These are phyloP conservation scores for Parnassius orleans DNA, from an alignment of 2,888 invertebrate species.

Conservation along the genomic window DNA sequence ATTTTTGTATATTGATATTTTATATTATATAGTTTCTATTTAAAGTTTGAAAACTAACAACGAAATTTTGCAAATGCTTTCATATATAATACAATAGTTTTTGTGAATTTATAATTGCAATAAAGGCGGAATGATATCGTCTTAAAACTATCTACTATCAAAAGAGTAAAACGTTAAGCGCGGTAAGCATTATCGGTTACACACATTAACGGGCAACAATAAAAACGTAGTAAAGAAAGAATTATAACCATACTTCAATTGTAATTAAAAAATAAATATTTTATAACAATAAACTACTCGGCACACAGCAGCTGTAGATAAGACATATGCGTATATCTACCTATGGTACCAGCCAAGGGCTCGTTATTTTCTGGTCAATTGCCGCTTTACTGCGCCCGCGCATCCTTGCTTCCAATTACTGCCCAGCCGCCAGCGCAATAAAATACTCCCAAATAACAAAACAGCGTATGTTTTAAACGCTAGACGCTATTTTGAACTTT, in stretches of 20 bases:
- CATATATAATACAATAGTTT: too few relatives aligned
- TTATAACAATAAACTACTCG: constrained; percentile 53
- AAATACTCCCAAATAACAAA: constrained; percentile 44
- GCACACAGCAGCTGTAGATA: constrained; percentile 69
- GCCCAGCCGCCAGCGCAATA: constrained; percentile 76
- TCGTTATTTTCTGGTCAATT: constrained; percentile 81
- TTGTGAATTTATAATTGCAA: not conserved
- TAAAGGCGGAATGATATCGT: not conserved
- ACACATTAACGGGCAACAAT: constrained; percentile 15
- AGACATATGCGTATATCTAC: constrained; percentile 52
- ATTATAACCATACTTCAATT: constrained; percentile 37
- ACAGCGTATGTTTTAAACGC: constrained; percentile 38
- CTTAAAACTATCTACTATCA: not conserved
- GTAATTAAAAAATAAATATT: constrained; percentile 50
- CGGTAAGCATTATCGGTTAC: constrained; percentile 21
- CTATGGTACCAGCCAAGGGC: constrained; percentile 58
- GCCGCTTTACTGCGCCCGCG: constrained; percentile 78
- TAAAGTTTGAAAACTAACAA: too few relatives aligned
- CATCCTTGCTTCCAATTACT: constrained; percentile 80
- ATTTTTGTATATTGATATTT: too few relatives aligned
- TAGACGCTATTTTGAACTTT: constrained; percentile 35
- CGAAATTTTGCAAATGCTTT: too few relatives aligned
- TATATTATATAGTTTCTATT: too few relatives aligned
- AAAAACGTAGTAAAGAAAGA: constrained; percentile 24
- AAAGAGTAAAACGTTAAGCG: constrained; percentile 14